Base-by-base conservation (phyloP, 2,113 vertebrate species). In the Chaetodon trifascialis region DNA sequence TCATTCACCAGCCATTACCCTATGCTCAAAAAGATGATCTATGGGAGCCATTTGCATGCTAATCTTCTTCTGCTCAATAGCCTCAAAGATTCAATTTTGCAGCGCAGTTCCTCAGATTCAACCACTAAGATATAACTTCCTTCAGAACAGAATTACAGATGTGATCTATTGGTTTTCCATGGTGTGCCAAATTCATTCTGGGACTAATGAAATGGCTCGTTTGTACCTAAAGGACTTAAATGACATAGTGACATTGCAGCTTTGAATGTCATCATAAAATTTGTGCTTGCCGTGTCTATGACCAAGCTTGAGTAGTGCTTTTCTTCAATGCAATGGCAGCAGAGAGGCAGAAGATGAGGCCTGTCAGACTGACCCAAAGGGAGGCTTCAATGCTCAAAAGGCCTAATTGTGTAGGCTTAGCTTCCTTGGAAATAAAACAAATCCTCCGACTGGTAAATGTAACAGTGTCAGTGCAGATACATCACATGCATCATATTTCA, bases 1-100 rank as follows among this genome's bases (percentile, higher is more conserved):
- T 93, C 91, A 92, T 94, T 93, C 89, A 90, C 86, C 79, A 46
- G 90, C 87, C 90, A 89, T 95, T 94, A 94, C 78, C 90, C 92
- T 93, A 71, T 91, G 91, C 85, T 91, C 91, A 91, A 83, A 85
- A 73, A 91, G 71, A 91, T 91, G 93, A 96, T 94, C 80, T 85
- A 95, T 90, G 75, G 70, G 19, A 86, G 25, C 90, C 87, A 91
- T 95, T 92, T 90, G 82, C 86, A 93, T 95, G 88, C 84, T 85
- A 93, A 93, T 90, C 89, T 67, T 77, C 83, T 87, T 92, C 83
- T 80, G 86, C 81, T 91, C 89, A 81, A 94, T 87, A 83, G 78
- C 84, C 64, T 80, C 76, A 84, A 71, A 65, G 81, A 88, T 93
- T 92, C 84, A 88, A 88, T 90, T 88, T 84, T 87, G 80, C 85